phyloP scores from a whole-genome alignment of 2,113 vertebrate genomes.

The Leptosomus discolor region DNA sequence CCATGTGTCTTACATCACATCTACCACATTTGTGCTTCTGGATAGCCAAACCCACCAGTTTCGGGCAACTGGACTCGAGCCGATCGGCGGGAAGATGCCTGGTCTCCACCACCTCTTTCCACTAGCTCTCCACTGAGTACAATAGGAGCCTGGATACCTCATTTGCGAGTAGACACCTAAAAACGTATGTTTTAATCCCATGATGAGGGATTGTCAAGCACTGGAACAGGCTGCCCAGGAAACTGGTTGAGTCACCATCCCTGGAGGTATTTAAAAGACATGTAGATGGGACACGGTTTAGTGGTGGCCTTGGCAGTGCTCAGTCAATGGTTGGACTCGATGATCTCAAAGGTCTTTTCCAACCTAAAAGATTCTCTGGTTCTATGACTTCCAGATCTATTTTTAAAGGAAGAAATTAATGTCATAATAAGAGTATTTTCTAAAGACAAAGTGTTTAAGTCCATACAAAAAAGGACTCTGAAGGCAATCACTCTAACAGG shows the following conservation, averaged over 20 bases:
- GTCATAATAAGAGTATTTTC: neutral
- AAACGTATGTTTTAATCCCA: rapidly evolving
- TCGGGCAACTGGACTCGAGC: neutral
- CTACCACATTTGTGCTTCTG: neutral
- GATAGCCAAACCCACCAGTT: neutral
- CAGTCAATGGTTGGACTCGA: too few species aligned
- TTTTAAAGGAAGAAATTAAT: neutral
- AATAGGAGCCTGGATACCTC: neutral
- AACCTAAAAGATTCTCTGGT: too few species aligned
- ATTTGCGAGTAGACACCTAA: neutral
- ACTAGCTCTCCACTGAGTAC: neutral
- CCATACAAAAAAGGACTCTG: neutral
- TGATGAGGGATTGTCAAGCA: too few species aligned
- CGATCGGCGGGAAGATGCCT: rapidly evolving
- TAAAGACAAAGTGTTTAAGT: neutral
- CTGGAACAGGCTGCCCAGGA: too few species aligned
- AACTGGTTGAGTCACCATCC: too few species aligned
- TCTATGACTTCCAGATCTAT: neutral
- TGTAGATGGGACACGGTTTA: too few species aligned
- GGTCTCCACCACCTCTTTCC: neutral
- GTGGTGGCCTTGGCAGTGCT: too few species aligned
- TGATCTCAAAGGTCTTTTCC: too few species aligned
- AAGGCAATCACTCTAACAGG: neutral
- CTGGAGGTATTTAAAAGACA: too few species aligned
- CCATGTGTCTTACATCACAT: neutral